phyloP scores from a whole-genome alignment of 2,113 vertebrate genomes.

The Lethenteron reissneri region DNA sequence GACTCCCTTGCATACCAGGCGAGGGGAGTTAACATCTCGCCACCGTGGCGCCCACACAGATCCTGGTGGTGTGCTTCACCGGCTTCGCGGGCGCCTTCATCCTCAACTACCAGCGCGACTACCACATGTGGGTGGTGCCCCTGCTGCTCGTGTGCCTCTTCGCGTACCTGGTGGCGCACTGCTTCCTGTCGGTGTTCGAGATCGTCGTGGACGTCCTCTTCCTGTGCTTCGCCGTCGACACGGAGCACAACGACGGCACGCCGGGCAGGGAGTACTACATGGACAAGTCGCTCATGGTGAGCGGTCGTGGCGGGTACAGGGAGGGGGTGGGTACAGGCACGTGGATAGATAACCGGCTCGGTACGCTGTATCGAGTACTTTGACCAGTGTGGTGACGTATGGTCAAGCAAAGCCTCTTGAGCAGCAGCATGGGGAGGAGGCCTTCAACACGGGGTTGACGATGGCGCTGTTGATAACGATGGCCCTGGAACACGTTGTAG shows the following conservation, averaged over 20 bases:
- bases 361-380: not conserved
- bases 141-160: slow-evolving; percentile 31
- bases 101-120: slow-evolving; percentile 31
- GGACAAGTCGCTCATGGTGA: slow-evolving; percentile 38
- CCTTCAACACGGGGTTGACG: not conserved
- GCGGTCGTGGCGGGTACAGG: slow-evolving; percentile 4
- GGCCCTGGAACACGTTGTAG: not conserved
- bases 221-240: slow-evolving; percentile 33
- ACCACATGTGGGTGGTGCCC: slow-evolving; percentile 33
- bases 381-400: not conserved
- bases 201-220: slow-evolving; percentile 25
- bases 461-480: not conserved
- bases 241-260: slow-evolving; percentile 37
- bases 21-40: no score
- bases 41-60: slow-evolving; percentile 14
- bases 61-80: slow-evolving; percentile 34
- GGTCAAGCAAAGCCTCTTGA: not conserved
- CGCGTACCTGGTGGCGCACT: slow-evolving; percentile 30
- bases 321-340: not conserved
- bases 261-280: slow-evolving; percentile 30
- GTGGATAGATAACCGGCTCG: not conserved
- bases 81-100: slow-evolving; percentile 38
- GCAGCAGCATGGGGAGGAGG: not conserved
- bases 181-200: slow-evolving; percentile 35
- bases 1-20: no score